These are phyloP conservation scores for Propsilocerus akamusi DNA, from an alignment of 1,140 invertebrate species.

Conservation along the genomic window DNA sequence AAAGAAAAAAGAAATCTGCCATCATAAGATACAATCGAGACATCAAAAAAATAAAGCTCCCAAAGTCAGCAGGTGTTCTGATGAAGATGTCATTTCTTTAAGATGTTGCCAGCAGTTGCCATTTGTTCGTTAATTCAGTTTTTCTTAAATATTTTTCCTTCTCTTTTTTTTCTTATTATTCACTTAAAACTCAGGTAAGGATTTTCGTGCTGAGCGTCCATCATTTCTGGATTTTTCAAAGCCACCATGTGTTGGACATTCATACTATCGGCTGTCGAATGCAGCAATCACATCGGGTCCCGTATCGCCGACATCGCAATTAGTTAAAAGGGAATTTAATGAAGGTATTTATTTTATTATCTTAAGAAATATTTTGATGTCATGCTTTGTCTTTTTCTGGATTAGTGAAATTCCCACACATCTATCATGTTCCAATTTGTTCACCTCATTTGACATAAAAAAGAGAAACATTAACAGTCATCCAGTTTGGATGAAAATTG, in stretches of 20 bases:
- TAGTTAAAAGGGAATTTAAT: slow-evolving; percentile 2
- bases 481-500: too few species aligned
- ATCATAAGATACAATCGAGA: neutral
- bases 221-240: neutral
- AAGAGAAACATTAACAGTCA: neutral
- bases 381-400: too few species aligned
- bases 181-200: too few species aligned
- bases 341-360: too few species aligned
- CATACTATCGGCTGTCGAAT: neutral
- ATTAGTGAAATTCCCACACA: neutral
- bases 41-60: neutral
- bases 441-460: neutral
- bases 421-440: too few species aligned
- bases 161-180: neutral
- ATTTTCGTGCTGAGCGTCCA: neutral
- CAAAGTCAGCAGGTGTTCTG: neutral
- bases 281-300: too few species aligned
- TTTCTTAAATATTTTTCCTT: neutral
- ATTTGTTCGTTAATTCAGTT: neutral
- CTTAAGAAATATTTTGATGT: too few species aligned
- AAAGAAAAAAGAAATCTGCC: neutral
- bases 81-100: too few species aligned
- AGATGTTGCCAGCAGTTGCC: neutral
- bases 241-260: neutral
- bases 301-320: neutral